Evolutionary conservation across 2,888 invertebrate species (phyloP).

Genomic region (Scaptomyza cyrtandrae): DNA sequence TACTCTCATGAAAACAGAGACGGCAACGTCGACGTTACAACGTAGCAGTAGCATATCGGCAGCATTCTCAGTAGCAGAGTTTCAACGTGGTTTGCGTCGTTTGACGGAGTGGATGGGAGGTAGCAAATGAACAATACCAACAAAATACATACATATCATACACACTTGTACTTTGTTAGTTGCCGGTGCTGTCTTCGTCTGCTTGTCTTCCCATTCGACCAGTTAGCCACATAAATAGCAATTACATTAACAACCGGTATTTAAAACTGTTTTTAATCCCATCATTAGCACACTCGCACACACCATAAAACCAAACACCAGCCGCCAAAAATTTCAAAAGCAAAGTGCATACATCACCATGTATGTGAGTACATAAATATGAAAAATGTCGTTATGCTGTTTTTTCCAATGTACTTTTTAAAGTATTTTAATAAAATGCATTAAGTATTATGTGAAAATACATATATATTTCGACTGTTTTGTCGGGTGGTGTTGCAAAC

Average conservation of each 20-base stretch:
- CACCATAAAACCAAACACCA: slow-evolving; percentile 23
- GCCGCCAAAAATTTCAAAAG: slow-evolving; percentile 27
- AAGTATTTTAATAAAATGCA: neutral
- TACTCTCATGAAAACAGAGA: slow-evolving; percentile 52
- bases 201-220: slow-evolving; percentile 29
- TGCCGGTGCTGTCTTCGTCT: slow-evolving; percentile 19
- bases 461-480: slow-evolving; percentile 1
- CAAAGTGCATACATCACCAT: neutral
- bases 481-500: slow-evolving; percentile 28
- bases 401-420: neutral
- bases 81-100: slow-evolving; percentile 23
- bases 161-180: slow-evolving; percentile 19
- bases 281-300: slow-evolving; percentile 48
- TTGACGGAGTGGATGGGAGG: neutral
- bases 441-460: neutral
- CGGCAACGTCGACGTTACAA: slow-evolving; percentile 14
- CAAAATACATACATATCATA: slow-evolving; percentile 15
- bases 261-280: slow-evolving; percentile 62
- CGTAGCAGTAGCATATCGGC: slow-evolving; percentile 55
- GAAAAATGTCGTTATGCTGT: neutral
- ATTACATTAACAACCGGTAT: slow-evolving; percentile 72
- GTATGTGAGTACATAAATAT: neutral
- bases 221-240: slow-evolving; percentile 53
- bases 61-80: slow-evolving; percentile 22
- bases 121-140: slow-evolving; percentile 35